Evolutionary conservation across 2,888 invertebrate species (phyloP).

Genomic region (Amblyjoppa fuscipennis): DNA sequence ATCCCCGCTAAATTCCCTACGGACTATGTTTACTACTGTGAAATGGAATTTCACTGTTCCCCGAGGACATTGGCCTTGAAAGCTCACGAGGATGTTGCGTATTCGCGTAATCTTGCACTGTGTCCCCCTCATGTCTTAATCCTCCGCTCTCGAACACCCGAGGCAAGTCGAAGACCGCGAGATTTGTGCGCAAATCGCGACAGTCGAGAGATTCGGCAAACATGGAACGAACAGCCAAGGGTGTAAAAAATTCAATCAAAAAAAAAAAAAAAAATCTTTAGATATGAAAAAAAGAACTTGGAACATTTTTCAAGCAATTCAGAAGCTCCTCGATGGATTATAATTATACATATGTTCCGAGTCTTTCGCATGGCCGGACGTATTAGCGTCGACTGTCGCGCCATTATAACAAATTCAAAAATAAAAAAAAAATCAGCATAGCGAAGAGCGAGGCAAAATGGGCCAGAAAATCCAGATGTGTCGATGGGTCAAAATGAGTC

Average conservation of each 20-base stretch:
- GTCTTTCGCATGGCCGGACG: not conserved
- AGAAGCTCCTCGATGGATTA: not conserved
- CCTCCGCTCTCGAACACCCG: not conserved
- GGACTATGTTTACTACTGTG: constrained; percentile 2
- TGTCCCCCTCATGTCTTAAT: not conserved
- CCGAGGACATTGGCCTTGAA: not conserved
- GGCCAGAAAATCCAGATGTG: no score
- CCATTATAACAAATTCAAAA: not conserved
- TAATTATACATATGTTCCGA: not conserved
- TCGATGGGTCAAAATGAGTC: no score
- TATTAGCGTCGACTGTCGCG: no score
- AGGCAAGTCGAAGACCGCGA: not conserved
- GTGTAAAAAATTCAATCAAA: not conserved
- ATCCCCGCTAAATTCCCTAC: not conserved
- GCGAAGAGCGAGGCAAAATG: no score
- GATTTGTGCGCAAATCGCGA: not conserved
- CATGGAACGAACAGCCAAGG: not conserved
- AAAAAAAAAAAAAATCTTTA: not conserved
- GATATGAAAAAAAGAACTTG: not conserved
- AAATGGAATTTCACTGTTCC: constrained; percentile 20
- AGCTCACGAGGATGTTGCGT: not conserved
- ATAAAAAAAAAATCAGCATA: no score
- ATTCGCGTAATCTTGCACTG: not conserved
- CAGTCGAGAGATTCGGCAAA: not conserved
- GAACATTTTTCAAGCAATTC: not conserved